Evolutionary conservation across 2,888 invertebrate species (phyloP).

Genomic region (Electrophaes corylata): DNA sequence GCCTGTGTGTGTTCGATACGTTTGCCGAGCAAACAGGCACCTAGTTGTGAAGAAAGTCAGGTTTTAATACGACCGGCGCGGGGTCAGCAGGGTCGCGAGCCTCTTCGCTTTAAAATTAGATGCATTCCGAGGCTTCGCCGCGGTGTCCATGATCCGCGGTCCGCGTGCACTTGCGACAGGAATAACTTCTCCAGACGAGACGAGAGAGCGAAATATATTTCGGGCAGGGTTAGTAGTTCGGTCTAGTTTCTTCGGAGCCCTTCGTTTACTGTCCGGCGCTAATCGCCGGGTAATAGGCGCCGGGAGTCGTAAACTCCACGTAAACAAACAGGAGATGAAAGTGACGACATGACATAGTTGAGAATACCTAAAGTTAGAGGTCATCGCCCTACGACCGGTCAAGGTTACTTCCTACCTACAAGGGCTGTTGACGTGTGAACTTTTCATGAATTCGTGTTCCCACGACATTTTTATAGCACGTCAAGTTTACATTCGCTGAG

Average conservation of each 20-base stretch:
- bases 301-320: constrained; percentile 46
- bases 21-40: constrained; percentile 79
- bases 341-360: constrained; percentile 42
- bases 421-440: constrained; percentile 58
- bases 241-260: constrained; percentile 60
- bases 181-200: constrained; percentile 75
- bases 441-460: constrained; percentile 51
- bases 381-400: constrained; percentile 70
- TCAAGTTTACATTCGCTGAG: constrained; percentile 43
- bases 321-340: constrained; percentile 53
- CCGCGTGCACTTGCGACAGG: constrained; percentile 60
- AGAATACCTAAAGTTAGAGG: constrained; percentile 50
- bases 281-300: constrained; percentile 52
- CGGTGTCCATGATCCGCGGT: constrained; percentile 65
- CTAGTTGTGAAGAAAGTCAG: constrained; percentile 83
- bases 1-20: constrained; percentile 76
- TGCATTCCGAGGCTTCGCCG: constrained; percentile 80
- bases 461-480: constrained; percentile 49
- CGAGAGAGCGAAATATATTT: constrained; percentile 74
- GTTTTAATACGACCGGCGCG: constrained; percentile 80
- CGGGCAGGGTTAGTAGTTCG: constrained; percentile 78
- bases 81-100: constrained; percentile 82
- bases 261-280: constrained; percentile 55
- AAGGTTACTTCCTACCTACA: constrained; percentile 60
- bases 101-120: constrained; percentile 83